These are phyloP conservation scores for Samia ricini DNA, from an alignment of 1,140 invertebrate species.

Conservation along the genomic window DNA sequence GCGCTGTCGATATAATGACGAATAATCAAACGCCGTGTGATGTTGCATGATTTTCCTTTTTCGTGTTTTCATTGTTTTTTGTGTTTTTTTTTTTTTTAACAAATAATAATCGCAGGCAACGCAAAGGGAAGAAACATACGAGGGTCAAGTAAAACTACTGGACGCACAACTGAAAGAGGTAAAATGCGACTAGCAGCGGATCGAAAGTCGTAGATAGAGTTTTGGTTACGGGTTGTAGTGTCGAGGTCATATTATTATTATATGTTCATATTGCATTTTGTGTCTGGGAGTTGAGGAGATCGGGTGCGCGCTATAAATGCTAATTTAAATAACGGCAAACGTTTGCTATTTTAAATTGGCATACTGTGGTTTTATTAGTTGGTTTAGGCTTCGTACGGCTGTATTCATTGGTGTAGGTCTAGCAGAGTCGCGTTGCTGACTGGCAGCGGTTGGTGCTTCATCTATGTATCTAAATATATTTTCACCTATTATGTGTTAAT, in stretches of 20 bases:
- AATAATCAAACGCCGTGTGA: slow-evolving; percentile 33
- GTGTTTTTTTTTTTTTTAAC: slow-evolving; percentile 65
- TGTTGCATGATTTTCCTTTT: slow-evolving; percentile 56
- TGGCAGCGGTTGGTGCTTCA: slow-evolving; percentile 75
- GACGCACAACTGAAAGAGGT: slow-evolving; percentile 96
- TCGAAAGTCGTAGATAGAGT: slow-evolving; percentile 50
- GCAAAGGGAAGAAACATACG: slow-evolving; percentile 97
- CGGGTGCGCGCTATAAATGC: slow-evolving; percentile 28
- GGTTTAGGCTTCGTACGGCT: slow-evolving; percentile 33
- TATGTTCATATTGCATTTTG: slow-evolving; percentile 54
- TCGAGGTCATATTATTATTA: slow-evolving; percentile 33
- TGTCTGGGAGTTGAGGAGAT: slow-evolving; percentile 30
- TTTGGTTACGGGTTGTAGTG: slow-evolving; percentile 63
- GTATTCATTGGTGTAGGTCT: slow-evolving; percentile 56
- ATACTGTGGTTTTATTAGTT: slow-evolving; percentile 2
- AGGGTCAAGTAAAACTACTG: slow-evolving; percentile 95
- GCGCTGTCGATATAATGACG: slow-evolving; percentile 25
- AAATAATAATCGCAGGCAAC: slow-evolving; percentile 86
- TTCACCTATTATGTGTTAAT: slow-evolving; percentile 55
- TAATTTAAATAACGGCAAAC: slow-evolving; percentile 6
- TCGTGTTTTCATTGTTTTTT: slow-evolving; percentile 62
- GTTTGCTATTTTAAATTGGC: slow-evolving; percentile 10
- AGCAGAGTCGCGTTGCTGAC: slow-evolving; percentile 44
- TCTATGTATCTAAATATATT: slow-evolving; percentile 61
- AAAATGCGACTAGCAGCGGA: slow-evolving; percentile 60